Percentiles rank a stretch among this genome's conserved stretches.
These are phyloP conservation scores for Keiferia lycopersicella DNA, from an alignment of 2,888 invertebrate genomes.

Conservation along the genomic window DNA sequence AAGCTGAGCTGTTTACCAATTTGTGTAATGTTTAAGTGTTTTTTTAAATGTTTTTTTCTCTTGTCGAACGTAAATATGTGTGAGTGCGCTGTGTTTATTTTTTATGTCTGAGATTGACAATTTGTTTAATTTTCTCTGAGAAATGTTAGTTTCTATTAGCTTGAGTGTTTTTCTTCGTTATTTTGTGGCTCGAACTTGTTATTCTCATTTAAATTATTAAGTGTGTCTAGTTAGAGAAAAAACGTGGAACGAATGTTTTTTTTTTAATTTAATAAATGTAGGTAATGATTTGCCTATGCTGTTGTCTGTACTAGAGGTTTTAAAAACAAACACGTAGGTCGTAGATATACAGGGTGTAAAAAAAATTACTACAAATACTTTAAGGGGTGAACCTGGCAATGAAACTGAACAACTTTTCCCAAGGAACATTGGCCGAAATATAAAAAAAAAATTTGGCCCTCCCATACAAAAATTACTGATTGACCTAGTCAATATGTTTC, in stretches of 20 bases:
- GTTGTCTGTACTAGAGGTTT: background rate
- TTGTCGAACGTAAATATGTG: slow-evolving; percentile 39
- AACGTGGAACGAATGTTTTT: slow-evolving; percentile 5
- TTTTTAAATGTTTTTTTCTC: background rate
- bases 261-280: background rate
- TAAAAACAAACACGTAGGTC: background rate
- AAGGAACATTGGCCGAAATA: too few relatives aligned
- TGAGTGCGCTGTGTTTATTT: slow-evolving; percentile 39
- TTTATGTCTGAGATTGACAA: slow-evolving; percentile 39
- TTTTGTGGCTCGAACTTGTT: slow-evolving; percentile 1
- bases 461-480: too few relatives aligned
- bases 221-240: slow-evolving; percentile 3
- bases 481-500: too few relatives aligned
- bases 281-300: background rate
- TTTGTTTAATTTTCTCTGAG: background rate
- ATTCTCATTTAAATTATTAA: slow-evolving; percentile 5
- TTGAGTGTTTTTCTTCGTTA: background rate
- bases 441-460: too few relatives aligned
- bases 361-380: too few relatives aligned
- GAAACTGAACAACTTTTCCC: too few relatives aligned
- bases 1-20: slow-evolving; percentile 60
- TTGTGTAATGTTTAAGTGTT: slow-evolving; percentile 45
- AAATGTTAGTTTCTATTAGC: background rate
- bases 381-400: too few relatives aligned
- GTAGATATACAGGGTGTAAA: too few relatives aligned